These are phyloP conservation scores for Nyctalus aviator DNA, from an alignment of 2,797 vertebrate genomes.

Conservation along the genomic window DNA sequence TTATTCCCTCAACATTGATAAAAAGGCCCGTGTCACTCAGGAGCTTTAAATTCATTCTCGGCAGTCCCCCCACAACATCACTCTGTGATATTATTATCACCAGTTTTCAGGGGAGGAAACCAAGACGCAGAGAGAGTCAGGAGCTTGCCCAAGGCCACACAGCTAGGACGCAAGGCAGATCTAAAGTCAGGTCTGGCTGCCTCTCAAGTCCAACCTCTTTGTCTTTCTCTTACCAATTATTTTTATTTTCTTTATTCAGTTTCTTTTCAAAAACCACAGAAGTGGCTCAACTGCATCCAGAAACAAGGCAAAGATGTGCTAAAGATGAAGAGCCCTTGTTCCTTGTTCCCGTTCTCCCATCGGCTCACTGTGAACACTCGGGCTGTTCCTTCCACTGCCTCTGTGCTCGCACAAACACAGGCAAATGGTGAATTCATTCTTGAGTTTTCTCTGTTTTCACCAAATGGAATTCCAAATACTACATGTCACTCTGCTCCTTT, in stretches of 20 bases:
- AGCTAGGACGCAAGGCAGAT: background rate
- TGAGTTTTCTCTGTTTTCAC: background rate
- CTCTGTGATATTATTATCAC: background rate
- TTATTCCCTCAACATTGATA: background rate
- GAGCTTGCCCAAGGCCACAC: background rate
- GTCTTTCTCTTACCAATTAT: background rate
- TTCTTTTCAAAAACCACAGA: background rate
- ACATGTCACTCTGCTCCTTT: background rate
- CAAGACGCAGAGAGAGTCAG: background rate
- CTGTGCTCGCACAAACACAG: background rate
- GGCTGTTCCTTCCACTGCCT: background rate
- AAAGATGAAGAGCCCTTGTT: background rate
- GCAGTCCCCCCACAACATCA: background rate
- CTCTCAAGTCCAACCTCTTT: background rate
- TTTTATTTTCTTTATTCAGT: background rate
- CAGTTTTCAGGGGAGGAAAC: background rate
- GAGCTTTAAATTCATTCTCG: background rate
- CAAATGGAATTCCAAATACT: background rate
- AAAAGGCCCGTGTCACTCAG: background rate
- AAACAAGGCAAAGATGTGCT: background rate
- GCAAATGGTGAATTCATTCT: background rate
- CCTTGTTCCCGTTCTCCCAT: rapidly evolving
- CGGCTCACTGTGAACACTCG: rapidly evolving
- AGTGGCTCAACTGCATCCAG: background rate
- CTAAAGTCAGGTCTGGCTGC: background rate